Evolutionary conservation across 2,797 vertebrate genomes (phyloP).

Genomic region (Falco cherrug): DNA sequence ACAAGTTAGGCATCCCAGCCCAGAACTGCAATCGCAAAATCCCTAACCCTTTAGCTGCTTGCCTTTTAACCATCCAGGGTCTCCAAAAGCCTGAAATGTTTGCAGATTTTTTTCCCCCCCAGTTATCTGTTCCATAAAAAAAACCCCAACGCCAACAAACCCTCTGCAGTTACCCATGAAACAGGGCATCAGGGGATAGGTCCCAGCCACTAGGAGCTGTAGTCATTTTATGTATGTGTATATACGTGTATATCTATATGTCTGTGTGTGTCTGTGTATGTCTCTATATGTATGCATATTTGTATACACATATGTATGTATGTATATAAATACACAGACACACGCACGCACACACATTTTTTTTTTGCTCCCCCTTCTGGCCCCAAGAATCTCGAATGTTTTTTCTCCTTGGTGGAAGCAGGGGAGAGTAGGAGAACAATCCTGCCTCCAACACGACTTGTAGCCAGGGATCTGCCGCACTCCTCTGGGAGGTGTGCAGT

Average conservation of each 20-base stretch:
- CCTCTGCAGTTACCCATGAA: neutral
- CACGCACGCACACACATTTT: neutral
- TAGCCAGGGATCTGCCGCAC: neutral
- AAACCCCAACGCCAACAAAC: neutral
- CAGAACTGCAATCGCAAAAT: conserved; percentile 21
- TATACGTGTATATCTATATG: no score
- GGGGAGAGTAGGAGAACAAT: neutral
- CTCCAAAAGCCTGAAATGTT: neutral
- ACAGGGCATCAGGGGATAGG: neutral
- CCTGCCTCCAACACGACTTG: neutral
- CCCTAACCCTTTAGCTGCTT: conserved; percentile 60
- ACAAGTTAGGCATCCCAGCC: conserved; percentile 59
- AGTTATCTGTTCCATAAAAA: neutral
- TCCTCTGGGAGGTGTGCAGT: fast-evolving
- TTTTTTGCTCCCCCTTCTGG: conserved; percentile 47
- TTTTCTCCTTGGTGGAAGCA: neutral
- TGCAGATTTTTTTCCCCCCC: fast-evolving
- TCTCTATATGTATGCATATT: neutral
- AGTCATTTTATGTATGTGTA: neutral
- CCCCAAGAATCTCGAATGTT: neutral
- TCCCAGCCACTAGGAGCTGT: neutral
- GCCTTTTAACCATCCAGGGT: neutral
- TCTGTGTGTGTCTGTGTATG: neutral
- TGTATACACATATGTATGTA: no score
- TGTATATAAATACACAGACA: neutral